Evolutionary conservation across 1,140 invertebrate genomes (phyloP).

Genomic region (Protaetia brevitarsis): DNA sequence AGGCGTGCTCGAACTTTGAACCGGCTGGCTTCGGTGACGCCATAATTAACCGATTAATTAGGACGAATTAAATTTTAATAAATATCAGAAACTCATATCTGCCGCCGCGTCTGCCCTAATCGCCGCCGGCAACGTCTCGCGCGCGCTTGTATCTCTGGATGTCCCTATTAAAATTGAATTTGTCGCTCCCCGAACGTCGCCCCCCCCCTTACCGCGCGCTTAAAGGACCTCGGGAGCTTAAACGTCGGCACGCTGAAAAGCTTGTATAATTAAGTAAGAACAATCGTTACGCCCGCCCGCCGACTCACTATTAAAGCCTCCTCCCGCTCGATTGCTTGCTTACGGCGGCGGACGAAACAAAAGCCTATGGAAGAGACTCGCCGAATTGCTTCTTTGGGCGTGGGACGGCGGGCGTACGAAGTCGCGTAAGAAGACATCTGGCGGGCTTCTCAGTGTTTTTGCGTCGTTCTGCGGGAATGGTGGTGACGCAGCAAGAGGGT

Average conservation of each 20-base stretch:
- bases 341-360: neutral
- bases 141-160: neutral
- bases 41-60: neutral
- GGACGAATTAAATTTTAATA: neutral
- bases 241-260: neutral
- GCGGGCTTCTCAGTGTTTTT: too few relatives aligned
- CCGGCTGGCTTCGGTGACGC: neutral
- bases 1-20: neutral
- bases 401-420: too few relatives aligned
- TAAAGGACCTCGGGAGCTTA: neutral
- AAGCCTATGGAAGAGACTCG: too few relatives aligned
- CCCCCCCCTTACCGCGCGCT: neutral
- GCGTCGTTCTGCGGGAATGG: too few relatives aligned
- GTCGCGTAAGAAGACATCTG: too few relatives aligned
- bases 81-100: neutral
- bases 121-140: neutral
- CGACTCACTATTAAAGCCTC: constrained; percentile 14
- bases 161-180: neutral
- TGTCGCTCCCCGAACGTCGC: neutral
- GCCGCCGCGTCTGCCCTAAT: neutral
- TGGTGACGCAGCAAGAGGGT: too few relatives aligned
- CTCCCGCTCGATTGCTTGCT: constrained; percentile 4
- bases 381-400: too few relatives aligned
- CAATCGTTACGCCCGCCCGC: constrained; percentile 2
- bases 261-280: constrained; percentile 15